These are phyloP conservation scores for Amazona ochrocephala DNA, from an alignment of 2,797 vertebrate genomes.

Conservation along the genomic window DNA sequence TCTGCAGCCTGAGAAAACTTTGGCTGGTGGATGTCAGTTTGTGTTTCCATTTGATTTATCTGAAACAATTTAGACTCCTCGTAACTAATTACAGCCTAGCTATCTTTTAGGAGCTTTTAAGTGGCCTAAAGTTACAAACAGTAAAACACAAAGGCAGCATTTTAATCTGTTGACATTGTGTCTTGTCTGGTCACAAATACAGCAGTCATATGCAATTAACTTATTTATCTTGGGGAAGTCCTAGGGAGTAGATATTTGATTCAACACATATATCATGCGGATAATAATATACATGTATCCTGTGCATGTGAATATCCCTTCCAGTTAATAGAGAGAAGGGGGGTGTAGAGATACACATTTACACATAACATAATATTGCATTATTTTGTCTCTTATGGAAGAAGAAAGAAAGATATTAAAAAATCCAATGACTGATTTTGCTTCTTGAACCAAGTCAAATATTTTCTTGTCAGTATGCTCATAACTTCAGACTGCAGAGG, in stretches of 20 bases:
- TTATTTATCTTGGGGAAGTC: slow-evolving; percentile 15
- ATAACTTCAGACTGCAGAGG: slow-evolving; percentile 81
- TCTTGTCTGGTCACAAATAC: slow-evolving; percentile 4
- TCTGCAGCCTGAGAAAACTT: slow-evolving; percentile 9
- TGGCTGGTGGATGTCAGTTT: not conserved
- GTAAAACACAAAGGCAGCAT: not conserved
- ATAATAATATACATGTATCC: not conserved
- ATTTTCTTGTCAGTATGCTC: slow-evolving; percentile 83
- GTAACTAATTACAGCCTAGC: not conserved
- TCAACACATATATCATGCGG: not conserved
- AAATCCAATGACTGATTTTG: slow-evolving; percentile 76
- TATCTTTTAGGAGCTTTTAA: slow-evolving; percentile 12
- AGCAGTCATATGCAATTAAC: not conserved
- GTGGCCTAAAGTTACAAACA: not conserved
- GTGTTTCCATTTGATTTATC: slow-evolving; percentile 1
- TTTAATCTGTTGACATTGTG: slow-evolving; percentile 12
- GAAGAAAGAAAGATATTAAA: slow-evolving; percentile 75
- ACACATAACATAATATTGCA: not conserved
- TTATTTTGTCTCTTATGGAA: slow-evolving; percentile 65
- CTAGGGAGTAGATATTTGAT: not conserved
- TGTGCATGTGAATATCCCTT: not conserved
- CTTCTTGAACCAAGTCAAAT: slow-evolving; percentile 84
- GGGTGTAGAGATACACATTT: not conserved
- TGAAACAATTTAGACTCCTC: not conserved
- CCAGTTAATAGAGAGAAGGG: not conserved